phyloP scores from a whole-genome alignment of 1,140 invertebrate species.

The Nasonia giraulti region DNA sequence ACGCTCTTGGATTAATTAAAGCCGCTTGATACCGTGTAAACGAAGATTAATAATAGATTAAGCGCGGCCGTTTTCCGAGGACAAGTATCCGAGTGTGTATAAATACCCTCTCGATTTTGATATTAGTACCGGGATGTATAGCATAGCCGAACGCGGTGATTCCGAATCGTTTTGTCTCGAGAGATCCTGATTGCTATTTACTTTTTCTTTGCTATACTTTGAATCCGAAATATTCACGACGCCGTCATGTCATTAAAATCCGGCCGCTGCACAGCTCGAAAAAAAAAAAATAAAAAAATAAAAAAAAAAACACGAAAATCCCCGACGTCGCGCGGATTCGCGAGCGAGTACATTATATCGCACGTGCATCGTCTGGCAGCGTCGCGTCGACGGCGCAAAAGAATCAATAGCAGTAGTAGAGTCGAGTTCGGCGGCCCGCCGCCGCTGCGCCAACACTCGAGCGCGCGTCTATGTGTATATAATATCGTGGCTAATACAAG shows the following conservation, averaged over 20 bases:
- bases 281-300: neutral
- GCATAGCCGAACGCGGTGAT: too few species aligned
- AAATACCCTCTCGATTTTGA: too few species aligned
- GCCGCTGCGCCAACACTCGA: neutral
- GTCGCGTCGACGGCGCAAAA: slow-evolving; percentile 26
- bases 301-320: neutral
- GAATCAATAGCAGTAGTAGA: slow-evolving; percentile 45
- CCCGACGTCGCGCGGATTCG: neutral
- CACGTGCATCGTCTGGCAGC: slow-evolving; percentile 17
- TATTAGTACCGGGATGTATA: too few species aligned
- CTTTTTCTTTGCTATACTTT: too few species aligned
- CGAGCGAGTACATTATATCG: slow-evolving; percentile 36
- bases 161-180: too few species aligned
- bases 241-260: too few species aligned
- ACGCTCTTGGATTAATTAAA: slow-evolving; percentile 16
- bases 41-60: slow-evolving; percentile 44
- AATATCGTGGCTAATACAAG: neutral
- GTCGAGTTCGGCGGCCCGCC: slow-evolving; percentile 38
- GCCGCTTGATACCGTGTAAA: neutral
- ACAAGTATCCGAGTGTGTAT: too few species aligned
- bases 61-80: neutral
- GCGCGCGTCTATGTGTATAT: neutral
- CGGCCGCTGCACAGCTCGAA: too few species aligned
- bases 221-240: too few species aligned
- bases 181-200: too few species aligned